Evolutionary conservation across 2,888 invertebrate species (phyloP).

Genomic region (Pandemis cinnamomeana): DNA sequence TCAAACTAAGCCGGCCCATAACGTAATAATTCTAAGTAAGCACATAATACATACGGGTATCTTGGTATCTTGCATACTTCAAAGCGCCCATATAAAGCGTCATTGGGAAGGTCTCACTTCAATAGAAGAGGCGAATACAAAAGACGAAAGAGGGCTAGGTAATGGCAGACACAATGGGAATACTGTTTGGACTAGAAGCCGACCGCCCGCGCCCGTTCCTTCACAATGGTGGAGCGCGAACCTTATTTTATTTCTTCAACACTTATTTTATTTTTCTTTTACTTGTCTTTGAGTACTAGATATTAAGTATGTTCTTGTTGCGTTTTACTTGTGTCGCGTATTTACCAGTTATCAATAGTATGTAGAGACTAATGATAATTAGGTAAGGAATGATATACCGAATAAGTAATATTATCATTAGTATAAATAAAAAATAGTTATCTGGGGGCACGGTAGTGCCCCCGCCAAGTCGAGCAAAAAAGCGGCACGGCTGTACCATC

Average conservation of each 20-base stretch:
- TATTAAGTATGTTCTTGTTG: not conserved
- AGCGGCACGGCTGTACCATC: too few species aligned
- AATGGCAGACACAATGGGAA: conserved; percentile 82
- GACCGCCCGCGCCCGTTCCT: conserved; percentile 56
- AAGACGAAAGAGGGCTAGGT: conserved; percentile 83
- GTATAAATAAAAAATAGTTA: too few species aligned
- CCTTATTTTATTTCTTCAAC: conserved; percentile 78
- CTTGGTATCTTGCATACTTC: conserved; percentile 74
- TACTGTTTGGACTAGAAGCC: conserved; percentile 81
- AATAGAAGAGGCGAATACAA: conserved; percentile 81
- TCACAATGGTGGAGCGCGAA: conserved; percentile 75
- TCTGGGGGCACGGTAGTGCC: too few species aligned
- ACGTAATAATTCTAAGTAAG: conserved; percentile 30
- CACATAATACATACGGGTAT: conserved; percentile 41
- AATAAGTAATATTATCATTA: too few species aligned
- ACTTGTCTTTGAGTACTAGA: conserved; percentile 50
- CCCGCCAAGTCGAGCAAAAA: too few species aligned
- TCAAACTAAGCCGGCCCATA: conserved; percentile 7
- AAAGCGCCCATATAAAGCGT: conserved; percentile 79
- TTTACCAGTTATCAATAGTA: too few species aligned
- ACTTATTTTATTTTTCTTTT: conserved; percentile 72
- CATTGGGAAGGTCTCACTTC: conserved; percentile 82
- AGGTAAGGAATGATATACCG: too few species aligned
- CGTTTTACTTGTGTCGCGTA: too few species aligned
- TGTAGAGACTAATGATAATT: too few species aligned